phyloP scores from a whole-genome alignment of 2,113 vertebrate genomes.

The Heteronetta atricapilla region DNA sequence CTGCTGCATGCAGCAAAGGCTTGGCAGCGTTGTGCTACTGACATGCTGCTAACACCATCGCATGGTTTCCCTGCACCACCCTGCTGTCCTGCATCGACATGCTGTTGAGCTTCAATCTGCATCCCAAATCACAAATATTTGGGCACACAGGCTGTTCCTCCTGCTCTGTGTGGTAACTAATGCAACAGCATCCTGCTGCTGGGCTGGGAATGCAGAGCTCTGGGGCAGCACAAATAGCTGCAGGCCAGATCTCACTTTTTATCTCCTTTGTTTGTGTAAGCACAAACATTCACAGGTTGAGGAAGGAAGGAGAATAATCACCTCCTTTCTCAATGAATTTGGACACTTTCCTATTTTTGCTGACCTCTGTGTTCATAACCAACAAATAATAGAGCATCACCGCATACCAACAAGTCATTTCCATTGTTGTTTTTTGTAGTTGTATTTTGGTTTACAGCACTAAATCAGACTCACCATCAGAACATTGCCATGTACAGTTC shows the following conservation, averaged over 20 bases:
- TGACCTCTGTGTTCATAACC: neutral
- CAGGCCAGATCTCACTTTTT: neutral
- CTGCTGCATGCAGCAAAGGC: neutral
- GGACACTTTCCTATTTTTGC: neutral
- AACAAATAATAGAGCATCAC: neutral
- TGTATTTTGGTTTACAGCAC: neutral
- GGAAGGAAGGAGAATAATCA: neutral
- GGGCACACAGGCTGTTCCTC: neutral
- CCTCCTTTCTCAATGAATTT: neutral
- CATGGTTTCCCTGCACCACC: rapidly evolving
- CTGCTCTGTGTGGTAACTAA: neutral
- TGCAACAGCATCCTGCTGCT: rapidly evolving
- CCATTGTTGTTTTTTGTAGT: neutral
- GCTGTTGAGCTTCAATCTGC: neutral
- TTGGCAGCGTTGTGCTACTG: rapidly evolving
- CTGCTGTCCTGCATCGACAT: rapidly evolving
- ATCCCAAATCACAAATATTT: neutral
- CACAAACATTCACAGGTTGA: neutral
- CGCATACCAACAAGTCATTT: neutral
- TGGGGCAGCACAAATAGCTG: neutral
- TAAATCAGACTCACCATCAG: neutral
- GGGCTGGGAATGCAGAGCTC: neutral
- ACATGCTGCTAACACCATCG: neutral
- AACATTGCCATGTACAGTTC: neutral
- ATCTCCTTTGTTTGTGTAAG: neutral